Evolutionary conservation across 2,888 invertebrate genomes (phyloP), one percentile per base, ranked within the genome.

Genomic region (Epinotia bilunana): DNA sequence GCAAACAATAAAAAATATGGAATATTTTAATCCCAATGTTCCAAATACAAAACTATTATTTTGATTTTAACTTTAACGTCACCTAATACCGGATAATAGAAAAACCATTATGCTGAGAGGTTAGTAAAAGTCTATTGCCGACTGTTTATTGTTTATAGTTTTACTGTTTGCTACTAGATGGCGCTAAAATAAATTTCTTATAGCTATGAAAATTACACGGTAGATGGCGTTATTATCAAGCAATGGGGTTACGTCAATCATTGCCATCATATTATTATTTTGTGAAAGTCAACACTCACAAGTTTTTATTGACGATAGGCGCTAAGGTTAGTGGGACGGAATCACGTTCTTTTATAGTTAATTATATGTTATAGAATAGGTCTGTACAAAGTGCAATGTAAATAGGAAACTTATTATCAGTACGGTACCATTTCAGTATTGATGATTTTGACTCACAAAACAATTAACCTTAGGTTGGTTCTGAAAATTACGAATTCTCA

Each of bases 1-100:
- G 82, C 20, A 55, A 83, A 81, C 60, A 64, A 39, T 68, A 76
- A 46, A n/a, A 69, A 77, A 76, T 28, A 28, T 28, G 23, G 23
- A 28, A 28, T 16, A 16, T n/a, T n/a, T 13, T 0, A 53, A 77
- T 77, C 71, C 12, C 13, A 46, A n/a, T 23, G 20, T 28, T 61
- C 6, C 7, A 43, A 39, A 62, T 7, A 3, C 9, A 16, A 16
- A 39, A 20, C 16, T 2, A 23, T n/a, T 13, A 18, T 43, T 23
- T 20, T n/a, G 6, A 23, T n/a, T 16, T 39, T n/a, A 6, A n/a
- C 73, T 16, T 39, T n/a, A 6, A n/a, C 73, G 53, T 39, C 18
- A 73, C 13, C 73, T 61, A n/a, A n/a, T n/a, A 73, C 13, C 13
- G 23, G 12, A 1, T 3, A 20, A 53, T 18, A 20, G 58, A 2